Evolutionary conservation across 2,888 invertebrate genomes (phyloP), one percentile per base, ranked within the genome.

Genomic region (Scaptomyza cyrtandrae): DNA sequence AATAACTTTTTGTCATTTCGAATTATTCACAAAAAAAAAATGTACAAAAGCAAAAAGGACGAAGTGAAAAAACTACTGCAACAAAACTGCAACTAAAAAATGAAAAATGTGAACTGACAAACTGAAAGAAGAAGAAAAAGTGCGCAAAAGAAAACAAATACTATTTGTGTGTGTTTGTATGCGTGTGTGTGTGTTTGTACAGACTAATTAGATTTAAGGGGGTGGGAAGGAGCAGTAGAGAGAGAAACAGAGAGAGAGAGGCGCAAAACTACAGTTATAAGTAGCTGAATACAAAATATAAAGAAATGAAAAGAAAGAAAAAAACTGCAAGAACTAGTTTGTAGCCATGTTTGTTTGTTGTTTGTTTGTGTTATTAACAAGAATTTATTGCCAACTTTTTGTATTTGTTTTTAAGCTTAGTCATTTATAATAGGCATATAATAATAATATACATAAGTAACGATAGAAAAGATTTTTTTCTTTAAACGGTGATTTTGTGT

Each of bases 391-490:
- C 69, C 80, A 85, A 85, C 68, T 10, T 41, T 41, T 16, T 41
- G 14, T 68, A 0, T 37, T n/a, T 37, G 37, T n/a, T 6, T 72
- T 71, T 87, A 87, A 82, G 83, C 82, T 82, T 85, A 86, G 82
- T 84, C 82, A 71, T 79, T 75, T 69, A 78, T 78, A 78, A 77
- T 80, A 80, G 80, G 72, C 65, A 86, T 41, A 41, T 75, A 77
- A 79, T 79, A 71, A 71, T 79, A 75, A 88, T 88, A 86, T 88
- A 88, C 84, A 88, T 83, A 83, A 86, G 81, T 83, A 88, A 86
- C 84, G 75, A 84, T 86, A 79, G 73, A 71, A 72, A 71, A 76
- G 60, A 71, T 75, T 59, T 63, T 29, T 19, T 19, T 19, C 19
- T 33, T 68, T 71, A 71, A 74, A 67, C 58, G 60, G 63, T 68